A percentile compares a stretch with the other conserved stretches of the same genome.
phyloP scores from a whole-genome alignment of 2,797 vertebrate species.

The Nyctalus aviator region DNA sequence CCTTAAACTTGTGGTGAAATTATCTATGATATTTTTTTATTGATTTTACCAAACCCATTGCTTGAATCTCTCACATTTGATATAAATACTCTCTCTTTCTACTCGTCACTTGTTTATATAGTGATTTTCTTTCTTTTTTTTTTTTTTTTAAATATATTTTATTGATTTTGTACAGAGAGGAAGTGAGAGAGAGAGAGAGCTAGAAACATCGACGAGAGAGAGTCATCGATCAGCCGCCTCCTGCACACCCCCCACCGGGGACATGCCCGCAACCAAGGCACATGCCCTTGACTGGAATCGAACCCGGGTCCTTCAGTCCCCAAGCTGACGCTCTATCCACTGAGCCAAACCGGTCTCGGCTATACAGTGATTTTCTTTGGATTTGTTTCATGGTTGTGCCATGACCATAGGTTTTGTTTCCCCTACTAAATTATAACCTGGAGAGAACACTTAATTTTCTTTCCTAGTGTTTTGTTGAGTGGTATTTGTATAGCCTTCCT shows the following conservation, averaged over 20 bases:
- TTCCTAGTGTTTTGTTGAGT: background rate
- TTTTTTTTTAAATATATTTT: too few relatives aligned
- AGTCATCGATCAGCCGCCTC: too few relatives aligned
- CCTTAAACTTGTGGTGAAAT: slow-evolving; percentile 20
- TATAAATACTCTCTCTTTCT: background rate
- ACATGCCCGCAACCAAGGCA: too few relatives aligned
- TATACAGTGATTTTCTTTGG: background rate
- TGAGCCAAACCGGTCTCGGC: too few relatives aligned
- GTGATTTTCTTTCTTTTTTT: background rate
- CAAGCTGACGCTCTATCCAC: too few relatives aligned
- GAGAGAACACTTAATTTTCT: slow-evolving; percentile 33
- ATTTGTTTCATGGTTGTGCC: slow-evolving; percentile 16
- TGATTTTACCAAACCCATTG: background rate
- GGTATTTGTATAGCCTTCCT: slow-evolving; percentile 11
- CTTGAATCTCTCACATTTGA: slow-evolving; percentile 40
- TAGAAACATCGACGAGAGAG: too few relatives aligned
- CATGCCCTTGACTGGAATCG: too few relatives aligned
- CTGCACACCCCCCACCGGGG: too few relatives aligned
- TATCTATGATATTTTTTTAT: slow-evolving; percentile 24
- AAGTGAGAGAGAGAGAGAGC: too few relatives aligned
- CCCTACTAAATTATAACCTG: background rate
- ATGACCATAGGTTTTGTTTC: background rate
- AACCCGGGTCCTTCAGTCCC: too few relatives aligned
- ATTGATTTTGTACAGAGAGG: too few relatives aligned
- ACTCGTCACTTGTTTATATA: background rate